Percentiles rank a stretch among this genome's conserved stretches.
Evolutionary conservation across 2,888 invertebrate species (phyloP).

Genomic region (Plebejus melissa): DNA sequence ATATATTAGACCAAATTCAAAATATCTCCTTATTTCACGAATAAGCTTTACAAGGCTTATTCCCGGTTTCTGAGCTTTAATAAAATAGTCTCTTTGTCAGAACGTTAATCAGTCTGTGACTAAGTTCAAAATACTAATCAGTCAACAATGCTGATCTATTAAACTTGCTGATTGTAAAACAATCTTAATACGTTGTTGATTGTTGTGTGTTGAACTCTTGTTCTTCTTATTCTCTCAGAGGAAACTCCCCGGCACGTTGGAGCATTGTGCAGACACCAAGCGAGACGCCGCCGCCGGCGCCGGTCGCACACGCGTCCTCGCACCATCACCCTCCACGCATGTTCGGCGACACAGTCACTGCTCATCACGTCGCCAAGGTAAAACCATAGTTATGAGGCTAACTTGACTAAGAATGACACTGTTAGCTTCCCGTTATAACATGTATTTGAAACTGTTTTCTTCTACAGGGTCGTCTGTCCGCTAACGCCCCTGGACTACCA

Average conservation of each 20-base stretch:
- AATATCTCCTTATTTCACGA: too few relatives aligned
- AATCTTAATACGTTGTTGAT: too few relatives aligned
- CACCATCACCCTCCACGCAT: constrained; percentile 81
- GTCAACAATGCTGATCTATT: too few relatives aligned
- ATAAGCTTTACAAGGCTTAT: too few relatives aligned
- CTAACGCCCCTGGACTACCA: constrained; percentile 82
- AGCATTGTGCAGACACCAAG: constrained; percentile 64
- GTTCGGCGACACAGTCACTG: constrained; percentile 84
- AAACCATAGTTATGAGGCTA: background rate
- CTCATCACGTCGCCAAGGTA: constrained; percentile 70
- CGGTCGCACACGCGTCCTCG: constrained; percentile 64
- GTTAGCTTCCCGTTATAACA: background rate
- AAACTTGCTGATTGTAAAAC: too few relatives aligned
- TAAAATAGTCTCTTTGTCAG: too few relatives aligned
- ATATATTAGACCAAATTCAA: too few relatives aligned
- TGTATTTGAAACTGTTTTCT: constrained; percentile 22
- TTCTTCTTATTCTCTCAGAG: constrained; percentile 36
- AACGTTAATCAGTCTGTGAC: too few relatives aligned
- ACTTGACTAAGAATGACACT: background rate
- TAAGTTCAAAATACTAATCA: too few relatives aligned
- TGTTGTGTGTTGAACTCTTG: too few relatives aligned
- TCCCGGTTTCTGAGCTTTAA: too few relatives aligned
- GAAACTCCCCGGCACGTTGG: constrained; percentile 71
- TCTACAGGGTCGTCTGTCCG: constrained; percentile 65
- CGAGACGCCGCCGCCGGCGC: constrained; percentile 67